A percentile compares a stretch with the other conserved stretches of the same genome.
These are phyloP conservation scores for Melanaphis sacchari DNA, from an alignment of 1,140 invertebrate genomes.

Conservation along the genomic window DNA sequence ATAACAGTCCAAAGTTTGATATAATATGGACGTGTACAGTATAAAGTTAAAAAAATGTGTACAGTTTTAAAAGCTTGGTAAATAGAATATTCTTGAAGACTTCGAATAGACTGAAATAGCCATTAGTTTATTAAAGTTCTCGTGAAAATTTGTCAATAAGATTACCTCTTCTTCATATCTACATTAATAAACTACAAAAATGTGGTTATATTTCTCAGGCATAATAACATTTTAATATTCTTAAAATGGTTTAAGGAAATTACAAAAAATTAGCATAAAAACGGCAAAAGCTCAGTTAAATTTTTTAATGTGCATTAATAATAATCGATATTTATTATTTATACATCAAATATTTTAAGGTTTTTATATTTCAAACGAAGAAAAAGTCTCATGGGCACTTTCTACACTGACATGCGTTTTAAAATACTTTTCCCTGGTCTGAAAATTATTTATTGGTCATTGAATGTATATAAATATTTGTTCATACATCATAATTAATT, in stretches of 20 bases:
- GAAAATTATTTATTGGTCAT: background rate
- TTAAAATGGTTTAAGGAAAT: background rate
- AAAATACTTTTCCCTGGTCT: background rate
- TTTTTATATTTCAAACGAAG: background rate
- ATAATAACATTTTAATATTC: background rate
- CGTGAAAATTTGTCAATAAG: background rate
- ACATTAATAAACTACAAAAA: background rate
- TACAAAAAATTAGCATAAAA: slow-evolving; percentile 5
- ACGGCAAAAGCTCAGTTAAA: background rate
- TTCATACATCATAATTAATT: background rate
- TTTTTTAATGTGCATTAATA: slow-evolving; percentile 7
- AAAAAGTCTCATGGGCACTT: background rate
- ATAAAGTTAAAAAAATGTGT: background rate
- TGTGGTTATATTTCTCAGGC: background rate
- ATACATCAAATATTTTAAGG: background rate
- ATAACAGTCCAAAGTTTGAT: background rate
- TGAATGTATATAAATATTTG: background rate
- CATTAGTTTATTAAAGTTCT: background rate
- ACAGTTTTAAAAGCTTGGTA: background rate
- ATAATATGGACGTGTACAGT: background rate
- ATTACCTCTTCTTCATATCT: background rate
- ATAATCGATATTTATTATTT: slow-evolving; percentile 11
- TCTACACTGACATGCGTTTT: background rate
- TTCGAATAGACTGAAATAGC: background rate
- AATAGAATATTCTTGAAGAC: background rate